Evolutionary conservation across 2,797 vertebrate species (phyloP), one percentile per base, ranked within the genome.

Genomic region (Valencia hispanica): DNA sequence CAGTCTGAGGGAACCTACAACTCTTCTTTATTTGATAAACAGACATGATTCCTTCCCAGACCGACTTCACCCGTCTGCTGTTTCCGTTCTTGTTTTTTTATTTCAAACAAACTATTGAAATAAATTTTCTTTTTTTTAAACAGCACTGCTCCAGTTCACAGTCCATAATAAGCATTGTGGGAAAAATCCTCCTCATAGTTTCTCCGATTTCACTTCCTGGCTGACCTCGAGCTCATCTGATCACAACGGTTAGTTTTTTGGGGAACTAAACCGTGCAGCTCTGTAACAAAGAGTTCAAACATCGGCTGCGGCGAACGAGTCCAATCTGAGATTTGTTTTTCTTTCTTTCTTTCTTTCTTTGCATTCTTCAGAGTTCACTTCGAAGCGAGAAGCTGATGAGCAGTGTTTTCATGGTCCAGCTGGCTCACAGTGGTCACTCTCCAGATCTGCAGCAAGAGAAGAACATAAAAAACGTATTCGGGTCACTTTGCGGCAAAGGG

Each of bases 341-440:
- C 6, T 41, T 50, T 30, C 9, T 12, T 30, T 57, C 68, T 76
- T 15, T 17, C 3, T n/a, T 27, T 30, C 36, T 61, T 74, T 57
- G 5, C 57, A 32, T 9, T 78, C 77, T 69, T 27, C 75, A 73
- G 79, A 55, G 70, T 73, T 81, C 73, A 72, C 80, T 73, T 73
- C 73, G 78, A 84, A 84, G 80, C 47, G 39, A 78, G 78, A 81
- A 77, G 78, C 83, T 72, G 87, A 77, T 75, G 73, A 85, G 70
- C 73, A 73, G 59, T 53, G 72, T 2, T 68, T 75, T 75, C 78
- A 18, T 4, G 68, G 78, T 89, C 80, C 91, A 95, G 92, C 89
- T 96, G 96, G 70, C 95, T 96, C 92, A 95, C 93, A 88, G 96
- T 96, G 95, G 94, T 96, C 92, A 95, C 95, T 95, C 93, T 96